Percentiles rank a stretch among this genome's conserved stretches.
These are phyloP conservation scores for Balaenoptera acutorostrata DNA, from an alignment of 2,113 vertebrate species.

Conservation along the genomic window DNA sequence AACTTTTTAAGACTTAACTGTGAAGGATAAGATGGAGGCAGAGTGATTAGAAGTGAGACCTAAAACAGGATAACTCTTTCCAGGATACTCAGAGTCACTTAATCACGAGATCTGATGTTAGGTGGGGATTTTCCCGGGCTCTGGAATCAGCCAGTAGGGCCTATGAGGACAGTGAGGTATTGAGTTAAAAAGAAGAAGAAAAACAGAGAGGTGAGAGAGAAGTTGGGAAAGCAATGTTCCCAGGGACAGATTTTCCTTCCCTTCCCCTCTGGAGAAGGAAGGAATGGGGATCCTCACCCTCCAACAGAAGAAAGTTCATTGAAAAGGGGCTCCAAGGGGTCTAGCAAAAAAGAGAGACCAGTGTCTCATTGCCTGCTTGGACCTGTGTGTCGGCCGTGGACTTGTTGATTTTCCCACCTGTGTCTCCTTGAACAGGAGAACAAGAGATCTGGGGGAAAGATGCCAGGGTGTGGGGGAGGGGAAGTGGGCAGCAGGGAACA, in stretches of 20 bases:
- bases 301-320: background rate
- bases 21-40: background rate
- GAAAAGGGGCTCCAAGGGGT: background rate
- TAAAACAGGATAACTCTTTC: background rate
- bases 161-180: background rate
- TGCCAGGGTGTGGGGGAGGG: fast-evolving
- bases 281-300: background rate
- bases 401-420: background rate
- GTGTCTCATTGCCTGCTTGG: background rate
- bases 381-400: too few species aligned
- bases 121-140: background rate
- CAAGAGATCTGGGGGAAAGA: background rate
- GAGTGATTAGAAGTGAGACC: background rate
- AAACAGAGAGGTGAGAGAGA: background rate
- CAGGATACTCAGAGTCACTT: background rate
- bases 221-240: background rate
- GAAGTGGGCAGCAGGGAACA: background rate
- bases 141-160: background rate
- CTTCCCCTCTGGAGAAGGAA: background rate
- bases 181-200: background rate
- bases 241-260: background rate
- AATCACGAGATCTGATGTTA: background rate
- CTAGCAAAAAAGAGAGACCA: background rate
- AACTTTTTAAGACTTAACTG: background rate
- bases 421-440: background rate